Percentiles rank a stretch among this genome's conserved stretches.
These are phyloP conservation scores for Spheniscus mendiculus DNA, from an alignment of 2,113 vertebrate species.

Conservation along the genomic window DNA sequence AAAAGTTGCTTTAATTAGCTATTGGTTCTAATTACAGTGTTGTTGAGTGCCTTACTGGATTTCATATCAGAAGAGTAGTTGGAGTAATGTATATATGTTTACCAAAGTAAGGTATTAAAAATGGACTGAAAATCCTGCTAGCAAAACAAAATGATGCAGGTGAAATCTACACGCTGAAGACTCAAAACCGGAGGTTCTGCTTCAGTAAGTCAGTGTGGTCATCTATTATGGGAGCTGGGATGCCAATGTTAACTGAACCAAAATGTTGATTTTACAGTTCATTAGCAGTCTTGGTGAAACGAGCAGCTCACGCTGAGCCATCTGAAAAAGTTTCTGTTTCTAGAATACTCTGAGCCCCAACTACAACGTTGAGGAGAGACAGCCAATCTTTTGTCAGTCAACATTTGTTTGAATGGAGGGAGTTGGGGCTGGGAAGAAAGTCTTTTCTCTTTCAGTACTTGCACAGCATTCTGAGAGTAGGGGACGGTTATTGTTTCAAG, in stretches of 20 bases:
- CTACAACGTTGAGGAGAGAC: neutral
- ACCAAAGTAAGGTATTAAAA: neutral
- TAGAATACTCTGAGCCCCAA: neutral
- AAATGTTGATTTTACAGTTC: constrained; percentile 65
- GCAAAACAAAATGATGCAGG: neutral
- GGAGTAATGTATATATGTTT: neutral
- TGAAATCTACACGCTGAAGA: neutral
- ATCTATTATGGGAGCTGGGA: neutral
- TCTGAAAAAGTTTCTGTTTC: constrained; percentile 43
- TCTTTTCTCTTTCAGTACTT: neutral
- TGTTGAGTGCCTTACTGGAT: neutral
- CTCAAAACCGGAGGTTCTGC: neutral
- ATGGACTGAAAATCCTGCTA: neutral
- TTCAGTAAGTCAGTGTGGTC: neutral
- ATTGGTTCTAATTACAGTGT: neutral
- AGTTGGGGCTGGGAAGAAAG: neutral
- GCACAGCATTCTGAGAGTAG: neutral
- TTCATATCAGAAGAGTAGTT: neutral
- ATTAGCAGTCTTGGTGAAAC: constrained; percentile 32
- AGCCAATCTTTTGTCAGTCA: neutral
- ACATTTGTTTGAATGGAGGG: neutral
- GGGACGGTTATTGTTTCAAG: neutral
- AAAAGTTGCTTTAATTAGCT: neutral
- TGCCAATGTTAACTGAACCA: constrained; percentile 43
- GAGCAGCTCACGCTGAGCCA: constrained; percentile 15